Conservation (phyloP, 2,888 invertebrate species). For the Julus scanicus region DNA sequence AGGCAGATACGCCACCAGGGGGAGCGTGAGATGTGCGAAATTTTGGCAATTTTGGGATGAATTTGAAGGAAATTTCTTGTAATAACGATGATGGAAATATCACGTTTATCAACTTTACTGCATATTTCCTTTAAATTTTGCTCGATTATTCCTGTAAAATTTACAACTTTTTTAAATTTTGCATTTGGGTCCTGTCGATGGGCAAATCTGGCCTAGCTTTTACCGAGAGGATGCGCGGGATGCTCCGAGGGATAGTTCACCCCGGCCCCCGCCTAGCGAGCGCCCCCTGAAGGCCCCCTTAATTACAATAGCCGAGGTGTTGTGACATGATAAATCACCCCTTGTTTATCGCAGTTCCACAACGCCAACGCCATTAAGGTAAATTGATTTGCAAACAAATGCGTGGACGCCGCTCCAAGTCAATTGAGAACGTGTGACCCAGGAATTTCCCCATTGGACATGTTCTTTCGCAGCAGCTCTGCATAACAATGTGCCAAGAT, state of each 20-base stretch:
- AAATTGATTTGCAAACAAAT: conserved; percentile 41
- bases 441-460: conserved; percentile 42
- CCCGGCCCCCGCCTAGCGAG: neutral
- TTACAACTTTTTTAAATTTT: no score
- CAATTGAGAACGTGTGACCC: conserved; percentile 16
- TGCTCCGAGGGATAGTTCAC: conserved; percentile 10
- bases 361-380: conserved; percentile 36
- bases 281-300: conserved; percentile 29
- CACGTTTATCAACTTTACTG: no score
- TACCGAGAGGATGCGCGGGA: neutral
- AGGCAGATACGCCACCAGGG: no score
- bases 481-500: conserved; percentile 39
- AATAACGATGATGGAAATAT: no score
- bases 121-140: no score
- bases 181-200: no score
- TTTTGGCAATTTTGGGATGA: no score
- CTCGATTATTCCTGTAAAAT: no score
- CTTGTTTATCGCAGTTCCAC: neutral
- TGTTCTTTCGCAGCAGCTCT: neutral
- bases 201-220: no score
- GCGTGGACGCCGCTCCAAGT: neutral
- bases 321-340: conserved; percentile 39
- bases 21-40: no score
- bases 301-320: conserved; percentile 14
- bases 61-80: no score